Evolutionary conservation across 2,888 invertebrate species (phyloP).

Genomic region (Caenorhabditis wallacei): DNA sequence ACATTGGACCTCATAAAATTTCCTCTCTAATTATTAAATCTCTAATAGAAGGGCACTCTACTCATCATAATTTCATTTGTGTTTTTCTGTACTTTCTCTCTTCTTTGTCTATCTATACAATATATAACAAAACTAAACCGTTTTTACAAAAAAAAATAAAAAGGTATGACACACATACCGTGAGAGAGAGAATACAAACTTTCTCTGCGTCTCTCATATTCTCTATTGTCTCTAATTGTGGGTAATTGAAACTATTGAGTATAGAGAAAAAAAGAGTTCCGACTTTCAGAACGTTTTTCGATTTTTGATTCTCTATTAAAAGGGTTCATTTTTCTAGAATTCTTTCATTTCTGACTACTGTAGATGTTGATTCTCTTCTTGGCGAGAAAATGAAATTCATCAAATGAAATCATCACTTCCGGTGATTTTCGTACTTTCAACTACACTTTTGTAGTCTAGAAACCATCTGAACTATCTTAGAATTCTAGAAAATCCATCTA

Average conservation of each 20-base stretch:
- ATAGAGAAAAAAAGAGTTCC: neutral
- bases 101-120: neutral
- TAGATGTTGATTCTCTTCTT: no score
- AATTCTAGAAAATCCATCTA: no score
- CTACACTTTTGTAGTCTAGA: no score
- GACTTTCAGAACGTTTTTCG: neutral
- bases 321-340: neutral
- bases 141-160: slow-evolving; percentile 16
- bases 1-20: neutral
- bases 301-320: neutral
- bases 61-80: neutral
- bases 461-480: no score
- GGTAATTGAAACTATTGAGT: slow-evolving; percentile 20
- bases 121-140: slow-evolving; percentile 33
- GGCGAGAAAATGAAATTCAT: no score
- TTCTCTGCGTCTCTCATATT: slow-evolving; percentile 23
- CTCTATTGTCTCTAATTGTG: slow-evolving; percentile 21
- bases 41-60: neutral
- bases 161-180: slow-evolving; percentile 28
- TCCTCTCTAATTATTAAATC: neutral
- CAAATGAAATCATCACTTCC: no score
- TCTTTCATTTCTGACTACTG: no score
- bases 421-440: no score
- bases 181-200: slow-evolving; percentile 19
- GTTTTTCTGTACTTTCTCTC: neutral